Evolutionary conservation across 2,113 vertebrate genomes (phyloP), one percentile per base, ranked within the genome.

Genomic region (Sceloporus undulatus): DNA sequence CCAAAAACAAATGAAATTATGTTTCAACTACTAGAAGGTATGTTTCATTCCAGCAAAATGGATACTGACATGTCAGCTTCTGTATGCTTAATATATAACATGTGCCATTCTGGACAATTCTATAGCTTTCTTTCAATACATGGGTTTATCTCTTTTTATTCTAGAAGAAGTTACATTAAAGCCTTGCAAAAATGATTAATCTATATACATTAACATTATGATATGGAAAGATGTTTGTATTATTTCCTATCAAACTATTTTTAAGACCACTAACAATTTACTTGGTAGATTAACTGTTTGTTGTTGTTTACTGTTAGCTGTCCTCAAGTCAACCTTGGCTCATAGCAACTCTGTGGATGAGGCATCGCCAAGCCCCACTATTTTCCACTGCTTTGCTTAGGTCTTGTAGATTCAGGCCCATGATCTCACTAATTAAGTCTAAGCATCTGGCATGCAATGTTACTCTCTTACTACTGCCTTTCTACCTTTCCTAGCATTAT

Each of bases 1-100:
- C 74, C 83, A 87, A 10, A 90, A 87, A 85, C 92, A 93, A 87
- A 76, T 74, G 76, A 91, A 95, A 95, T 83, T 80, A 95, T 83
- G 84, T 87, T 89, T 40, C 87, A 92, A 90, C 82, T 85, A 88
- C 81, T 92, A 92, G 90, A 92, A 85, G 66, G 93, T 74, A 59
- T 85, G 42, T 88, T 93, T 87, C 82, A 85, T 92, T 94, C 94
- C 88, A 93, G 91, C 7, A 78, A 68, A 92, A 92, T 84, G 66
- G 74, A 81, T 91, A 76, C 62, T 93, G 89, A 93, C 85, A 87
- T 76, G 86, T 84, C 91, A 91, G 77, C 54, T 88, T 90, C 87
- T 38, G 82, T 94, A 87, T 7, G 1, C 73, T 90, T 71, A 23
- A 7, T 85, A 75, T 54, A 86, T 52, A 18, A 76, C 16, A 21